Conservation (phyloP, 2,888 invertebrate species). For the Sphaerophoria taeniata region DNA sequence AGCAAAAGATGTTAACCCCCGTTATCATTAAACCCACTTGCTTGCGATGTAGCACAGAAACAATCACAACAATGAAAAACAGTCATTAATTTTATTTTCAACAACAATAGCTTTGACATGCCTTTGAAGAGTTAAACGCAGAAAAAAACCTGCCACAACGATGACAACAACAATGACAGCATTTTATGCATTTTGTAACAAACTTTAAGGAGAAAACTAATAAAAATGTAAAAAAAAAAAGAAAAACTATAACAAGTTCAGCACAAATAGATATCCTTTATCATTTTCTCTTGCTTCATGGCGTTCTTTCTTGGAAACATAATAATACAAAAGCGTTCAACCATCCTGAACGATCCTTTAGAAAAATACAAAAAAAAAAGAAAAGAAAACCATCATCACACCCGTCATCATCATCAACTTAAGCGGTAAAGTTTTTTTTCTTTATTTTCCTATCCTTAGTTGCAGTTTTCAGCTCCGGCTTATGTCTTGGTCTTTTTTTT, state of each 20-base stretch:
- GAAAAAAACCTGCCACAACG: conserved; percentile 24
- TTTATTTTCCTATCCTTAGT: not conserved
- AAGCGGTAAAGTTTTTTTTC: conserved; percentile 31
- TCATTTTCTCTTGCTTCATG: not conserved
- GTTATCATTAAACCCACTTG: too few relatives aligned
- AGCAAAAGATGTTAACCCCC: too few relatives aligned
- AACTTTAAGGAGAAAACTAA: conserved; percentile 20
- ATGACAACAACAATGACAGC: conserved; percentile 30
- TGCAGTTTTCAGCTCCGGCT: not conserved
- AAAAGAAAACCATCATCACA: conserved; percentile 50
- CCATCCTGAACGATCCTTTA: conserved; percentile 54
- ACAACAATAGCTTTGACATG: conserved; percentile 28
- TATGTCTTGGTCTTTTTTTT: not conserved
- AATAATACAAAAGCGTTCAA: conserved; percentile 53
- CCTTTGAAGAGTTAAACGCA: conserved; percentile 21
- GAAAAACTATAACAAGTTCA: conserved; percentile 28
- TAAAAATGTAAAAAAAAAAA: not conserved
- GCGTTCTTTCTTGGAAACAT: conserved; percentile 7
- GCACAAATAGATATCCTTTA: conserved; percentile 26
- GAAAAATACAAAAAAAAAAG: conserved; percentile 30
- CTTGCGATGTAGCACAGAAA: not conserved
- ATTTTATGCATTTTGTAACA: conserved; percentile 40
- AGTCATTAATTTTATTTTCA: conserved; percentile 24
- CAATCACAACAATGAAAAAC: conserved; percentile 17
- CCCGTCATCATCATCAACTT: conserved; percentile 46